Percentiles rank a stretch among this genome's conserved stretches.
Evolutionary conservation across 2,888 invertebrate genomes (phyloP).

Genomic region (Papilio gigon): DNA sequence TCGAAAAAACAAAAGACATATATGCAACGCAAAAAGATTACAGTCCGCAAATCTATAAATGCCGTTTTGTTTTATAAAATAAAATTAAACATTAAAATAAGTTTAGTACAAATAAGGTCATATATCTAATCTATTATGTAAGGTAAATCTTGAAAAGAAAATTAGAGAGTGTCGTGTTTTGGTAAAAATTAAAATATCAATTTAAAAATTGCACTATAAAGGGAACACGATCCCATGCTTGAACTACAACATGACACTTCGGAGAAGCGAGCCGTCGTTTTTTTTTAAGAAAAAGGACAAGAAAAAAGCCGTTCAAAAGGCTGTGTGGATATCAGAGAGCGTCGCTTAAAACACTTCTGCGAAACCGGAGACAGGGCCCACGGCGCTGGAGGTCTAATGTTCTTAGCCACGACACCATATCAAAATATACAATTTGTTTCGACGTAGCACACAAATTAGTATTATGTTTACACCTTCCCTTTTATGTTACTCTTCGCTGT

Average conservation of each 20-base stretch:
- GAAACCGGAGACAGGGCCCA: slow-evolving; percentile 68
- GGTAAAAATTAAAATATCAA: slow-evolving; percentile 1
- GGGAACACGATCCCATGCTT: slow-evolving; percentile 38
- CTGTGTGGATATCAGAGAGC: slow-evolving; percentile 63
- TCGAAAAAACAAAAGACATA: no score
- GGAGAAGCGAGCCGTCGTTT: slow-evolving; percentile 40
- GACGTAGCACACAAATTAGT: slow-evolving; percentile 76
- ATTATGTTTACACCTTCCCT: slow-evolving; percentile 73
- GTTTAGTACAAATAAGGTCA: background rate
- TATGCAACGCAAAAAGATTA: no score
- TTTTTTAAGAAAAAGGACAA: slow-evolving; percentile 34
- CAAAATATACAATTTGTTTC: slow-evolving; percentile 77
- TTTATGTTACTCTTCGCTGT: slow-evolving; percentile 67
- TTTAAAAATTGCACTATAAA: slow-evolving; percentile 19
- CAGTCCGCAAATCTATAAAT: no score
- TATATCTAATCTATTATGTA: background rate
- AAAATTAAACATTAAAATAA: no score
- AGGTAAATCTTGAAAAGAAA: background rate
- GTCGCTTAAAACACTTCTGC: slow-evolving; percentile 77
- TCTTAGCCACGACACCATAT: slow-evolving; percentile 71
- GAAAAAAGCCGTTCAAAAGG: slow-evolving; percentile 48
- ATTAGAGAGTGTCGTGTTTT: background rate
- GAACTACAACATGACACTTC: slow-evolving; percentile 46
- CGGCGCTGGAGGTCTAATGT: slow-evolving; percentile 57
- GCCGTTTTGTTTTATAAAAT: no score